Conservation (phyloP, 2,888 invertebrate genomes). For the Iselma pallidipennis region DNA sequence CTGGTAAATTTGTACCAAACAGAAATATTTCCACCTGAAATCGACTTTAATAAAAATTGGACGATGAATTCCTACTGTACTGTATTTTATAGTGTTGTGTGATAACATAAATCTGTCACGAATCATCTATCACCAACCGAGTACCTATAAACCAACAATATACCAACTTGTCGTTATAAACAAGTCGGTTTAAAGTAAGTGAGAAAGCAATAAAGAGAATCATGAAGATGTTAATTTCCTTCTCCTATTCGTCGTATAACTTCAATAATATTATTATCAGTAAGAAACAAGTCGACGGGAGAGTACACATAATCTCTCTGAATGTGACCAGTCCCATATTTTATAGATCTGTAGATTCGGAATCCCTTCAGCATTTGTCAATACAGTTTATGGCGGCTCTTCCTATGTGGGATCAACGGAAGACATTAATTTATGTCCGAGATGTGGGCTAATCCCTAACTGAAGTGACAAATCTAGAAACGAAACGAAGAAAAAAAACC, state of each 20-base stretch:
- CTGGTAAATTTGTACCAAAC: not conserved
- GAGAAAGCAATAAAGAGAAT: too few species aligned
- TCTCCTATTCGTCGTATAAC: too few species aligned
- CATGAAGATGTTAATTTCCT: too few species aligned
- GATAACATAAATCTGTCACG: not conserved
- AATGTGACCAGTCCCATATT: conserved; percentile 27
- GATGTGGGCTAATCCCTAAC: conserved; percentile 12
- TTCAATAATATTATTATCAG: too few species aligned
- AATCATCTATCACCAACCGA: not conserved
- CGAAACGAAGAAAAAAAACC: not conserved
- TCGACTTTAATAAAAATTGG: too few species aligned
- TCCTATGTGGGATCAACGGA: conserved; percentile 34
- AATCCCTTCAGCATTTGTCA: conserved; percentile 40
- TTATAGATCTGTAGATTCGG: conserved; percentile 32
- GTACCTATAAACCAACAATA: conserved; percentile 1
- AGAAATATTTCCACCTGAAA: not conserved
- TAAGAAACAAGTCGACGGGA: conserved; percentile 12
- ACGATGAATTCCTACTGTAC: too few species aligned
- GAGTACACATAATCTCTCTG: conserved; percentile 22
- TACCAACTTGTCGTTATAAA: too few species aligned
- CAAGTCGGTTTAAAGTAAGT: conserved; percentile 10
- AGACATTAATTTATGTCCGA: conserved; percentile 30
- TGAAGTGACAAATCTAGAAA: not conserved
- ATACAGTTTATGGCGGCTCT: conserved; percentile 41
- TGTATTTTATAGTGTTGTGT: not conserved